These are phyloP conservation scores for Meta bourneti DNA, from an alignment of 2,888 invertebrate genomes.

Conservation along the genomic window DNA sequence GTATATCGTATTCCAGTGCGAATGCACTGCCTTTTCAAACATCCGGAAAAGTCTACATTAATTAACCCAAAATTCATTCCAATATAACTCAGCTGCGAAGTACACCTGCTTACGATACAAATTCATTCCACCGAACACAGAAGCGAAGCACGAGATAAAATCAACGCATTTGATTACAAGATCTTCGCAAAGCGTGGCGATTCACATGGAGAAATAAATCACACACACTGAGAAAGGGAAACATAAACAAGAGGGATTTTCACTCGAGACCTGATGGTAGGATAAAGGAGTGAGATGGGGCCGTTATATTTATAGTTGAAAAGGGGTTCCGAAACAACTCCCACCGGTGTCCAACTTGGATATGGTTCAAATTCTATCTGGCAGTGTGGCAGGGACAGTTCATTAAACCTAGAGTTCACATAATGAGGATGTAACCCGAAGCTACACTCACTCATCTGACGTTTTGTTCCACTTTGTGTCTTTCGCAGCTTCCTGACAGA, in stretches of 20 bases:
- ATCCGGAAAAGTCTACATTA: not conserved
- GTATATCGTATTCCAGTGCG: too few relatives aligned
- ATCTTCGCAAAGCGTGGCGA: not conserved
- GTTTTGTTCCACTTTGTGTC: not conserved
- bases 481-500: not conserved
- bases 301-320: not conserved
- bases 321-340: not conserved
- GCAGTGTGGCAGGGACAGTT: conserved; percentile 40
- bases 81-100: not conserved
- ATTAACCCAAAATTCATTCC: not conserved
- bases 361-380: conserved; percentile 26
- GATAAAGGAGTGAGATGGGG: not conserved
- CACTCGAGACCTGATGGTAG: not conserved
- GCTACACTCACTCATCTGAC: not conserved
- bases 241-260: too few relatives aligned
- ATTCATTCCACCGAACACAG: not conserved
- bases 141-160: not conserved
- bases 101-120: too few relatives aligned
- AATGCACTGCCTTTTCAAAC: too few relatives aligned
- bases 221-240: not conserved
- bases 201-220: not conserved
- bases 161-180: not conserved
- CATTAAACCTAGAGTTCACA: conserved; percentile 41
- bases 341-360: conserved; percentile 33
- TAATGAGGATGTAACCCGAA: conserved; percentile 28